Evolutionary conservation across 2,113 vertebrate species (phyloP), one percentile per base, ranked within the genome.

Genomic region (Semicossyphus pulcher): DNA sequence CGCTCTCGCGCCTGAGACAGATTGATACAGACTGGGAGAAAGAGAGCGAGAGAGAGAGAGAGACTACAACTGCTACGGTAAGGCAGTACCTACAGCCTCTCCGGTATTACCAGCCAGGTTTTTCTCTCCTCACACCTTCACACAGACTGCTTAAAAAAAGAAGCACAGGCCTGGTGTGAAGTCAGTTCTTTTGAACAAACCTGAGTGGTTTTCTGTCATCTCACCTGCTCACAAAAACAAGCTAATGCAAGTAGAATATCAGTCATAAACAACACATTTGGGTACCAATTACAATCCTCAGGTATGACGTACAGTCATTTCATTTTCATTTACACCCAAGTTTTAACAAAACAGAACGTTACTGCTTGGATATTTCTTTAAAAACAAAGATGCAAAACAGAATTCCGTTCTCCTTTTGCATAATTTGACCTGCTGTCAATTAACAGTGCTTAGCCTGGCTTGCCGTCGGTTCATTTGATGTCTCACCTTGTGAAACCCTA

Each of bases 1-100:
- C 87, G 86, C 79, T 76, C 88, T 72, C 85, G 72, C 66, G 45
- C 52, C 39, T 32, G 1, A 72, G 68, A 51, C 44, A 41, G 48
- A 80, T 58, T 61, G 86, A 80, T 71, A 26, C 23, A 42, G 68
- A 48, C 41, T n/a, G 32, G 18, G 23, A 37, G 48, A 23, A 23
- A 6, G 54, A 31, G 31, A 28, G 23, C 37, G 34, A 36, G 48
- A 42, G 52, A 62, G 49, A 56, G 29, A 59, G 21, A 72, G 28
- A 56, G 61, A 65, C 21, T 31, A 37, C 21, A 37, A 15, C n/a
- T n/a, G n/a, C n/a, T n/a, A 44, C 32, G 42, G 57, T n/a, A 36
- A 69, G 32, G 9, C 25, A 29, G 28, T 11, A n/a, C 59, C 73
- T 37, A 28, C 67, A 47, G 49, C 36, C 29, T 8, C 41, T 49